phyloP scores from a whole-genome alignment of 2,888 invertebrate genomes.

The Dryadula phaetusa region DNA sequence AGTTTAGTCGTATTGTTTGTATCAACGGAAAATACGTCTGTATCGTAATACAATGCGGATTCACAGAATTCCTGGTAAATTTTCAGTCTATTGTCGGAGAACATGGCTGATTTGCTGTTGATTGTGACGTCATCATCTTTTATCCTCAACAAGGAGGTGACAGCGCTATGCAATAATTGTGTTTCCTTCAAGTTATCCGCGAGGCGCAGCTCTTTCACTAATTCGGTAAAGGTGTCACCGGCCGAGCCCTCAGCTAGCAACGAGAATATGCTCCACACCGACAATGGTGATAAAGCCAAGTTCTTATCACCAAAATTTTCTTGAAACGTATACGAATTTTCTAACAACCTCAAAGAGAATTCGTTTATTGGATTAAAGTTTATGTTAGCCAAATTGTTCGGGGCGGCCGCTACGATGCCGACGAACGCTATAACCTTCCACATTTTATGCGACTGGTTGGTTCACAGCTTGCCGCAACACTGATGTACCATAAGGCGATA shows the following conservation, averaged over 20 bases:
- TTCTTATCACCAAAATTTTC: slow-evolving; percentile 70
- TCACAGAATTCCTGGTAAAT: slow-evolving; percentile 73
- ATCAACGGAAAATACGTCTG: slow-evolving; percentile 83
- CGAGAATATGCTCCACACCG: slow-evolving; percentile 75
- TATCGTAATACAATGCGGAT: slow-evolving; percentile 75
- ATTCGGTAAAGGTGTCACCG: slow-evolving; percentile 70
- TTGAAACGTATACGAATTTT: slow-evolving; percentile 69
- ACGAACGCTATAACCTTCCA: slow-evolving; percentile 60
- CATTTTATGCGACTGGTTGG: slow-evolving; percentile 58
- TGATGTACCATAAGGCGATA: slow-evolving; percentile 55
- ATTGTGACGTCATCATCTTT: slow-evolving; percentile 63
- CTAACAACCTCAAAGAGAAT: slow-evolving; percentile 68
- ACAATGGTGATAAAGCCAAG: slow-evolving; percentile 71
- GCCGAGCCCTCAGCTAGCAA: slow-evolving; percentile 74
- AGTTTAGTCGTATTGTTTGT: slow-evolving; percentile 76
- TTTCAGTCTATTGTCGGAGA: slow-evolving; percentile 62
- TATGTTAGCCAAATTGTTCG: slow-evolving; percentile 50
- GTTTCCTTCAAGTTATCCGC: slow-evolving; percentile 68
- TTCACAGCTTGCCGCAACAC: slow-evolving; percentile 57
- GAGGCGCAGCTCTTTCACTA: slow-evolving; percentile 63
- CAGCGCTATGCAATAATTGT: slow-evolving; percentile 65
- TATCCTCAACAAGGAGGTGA: slow-evolving; percentile 60
- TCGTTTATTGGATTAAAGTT: slow-evolving; percentile 67
- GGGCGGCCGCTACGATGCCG: slow-evolving; percentile 59
- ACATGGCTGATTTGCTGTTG: slow-evolving; percentile 67